Conservation (phyloP, 2,888 invertebrate species). For the Leptopilina drosophilae region DNA sequence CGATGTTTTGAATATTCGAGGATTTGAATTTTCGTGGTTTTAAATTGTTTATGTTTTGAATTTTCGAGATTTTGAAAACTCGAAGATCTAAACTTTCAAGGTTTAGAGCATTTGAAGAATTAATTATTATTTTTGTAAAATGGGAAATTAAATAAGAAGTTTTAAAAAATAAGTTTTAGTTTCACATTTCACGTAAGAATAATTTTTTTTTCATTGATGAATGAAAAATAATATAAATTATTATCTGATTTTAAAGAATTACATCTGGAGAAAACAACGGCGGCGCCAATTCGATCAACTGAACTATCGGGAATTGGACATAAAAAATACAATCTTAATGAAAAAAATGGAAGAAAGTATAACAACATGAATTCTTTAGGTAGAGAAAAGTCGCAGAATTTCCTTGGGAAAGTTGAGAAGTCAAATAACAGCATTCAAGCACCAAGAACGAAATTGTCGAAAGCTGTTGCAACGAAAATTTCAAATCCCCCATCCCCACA, state of each 20-base stretch:
- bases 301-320: conserved; percentile 52
- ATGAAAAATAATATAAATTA: neutral
- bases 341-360: conserved; percentile 53
- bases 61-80: too few relatives aligned
- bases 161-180: too few relatives aligned
- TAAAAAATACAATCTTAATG: conserved; percentile 46
- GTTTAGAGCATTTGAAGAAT: too few relatives aligned
- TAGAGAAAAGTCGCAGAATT: conserved; percentile 47
- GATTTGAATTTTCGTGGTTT: too few relatives aligned
- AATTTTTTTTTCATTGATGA: neutral
- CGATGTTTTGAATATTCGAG: too few relatives aligned
- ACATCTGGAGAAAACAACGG: conserved; percentile 55
- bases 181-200: too few relatives aligned
- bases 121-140: too few relatives aligned
- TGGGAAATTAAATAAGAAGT: neutral
- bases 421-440: conserved; percentile 53
- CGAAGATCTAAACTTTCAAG: too few relatives aligned
- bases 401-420: neutral
- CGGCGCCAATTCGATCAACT: conserved; percentile 49
- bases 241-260: conserved; percentile 53
- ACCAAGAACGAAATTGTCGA: conserved; percentile 56
- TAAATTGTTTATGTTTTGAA: too few relatives aligned
- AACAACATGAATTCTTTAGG: conserved; percentile 53
- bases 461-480: conserved; percentile 55
- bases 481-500: conserved; percentile 53